phyloP scores from a whole-genome alignment of 1,140 invertebrate species.

The Rhysida immarginata region DNA sequence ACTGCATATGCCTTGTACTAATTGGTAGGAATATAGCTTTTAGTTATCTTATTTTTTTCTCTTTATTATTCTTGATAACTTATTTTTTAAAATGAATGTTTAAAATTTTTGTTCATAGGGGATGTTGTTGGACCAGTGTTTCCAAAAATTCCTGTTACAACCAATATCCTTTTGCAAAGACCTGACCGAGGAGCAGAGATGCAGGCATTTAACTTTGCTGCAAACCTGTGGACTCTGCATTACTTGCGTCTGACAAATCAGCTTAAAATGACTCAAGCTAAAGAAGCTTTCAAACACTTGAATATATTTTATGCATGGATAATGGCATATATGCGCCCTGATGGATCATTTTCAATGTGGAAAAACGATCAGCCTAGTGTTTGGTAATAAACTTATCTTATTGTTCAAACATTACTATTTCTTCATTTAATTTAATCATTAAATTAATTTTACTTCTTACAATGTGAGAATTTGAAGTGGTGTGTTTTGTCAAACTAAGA shows the following conservation, averaged over 20 bases:
- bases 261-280: constrained; percentile 25
- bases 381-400: constrained; percentile 24
- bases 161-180: constrained; percentile 20
- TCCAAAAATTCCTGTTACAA: constrained; percentile 20
- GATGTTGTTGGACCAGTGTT: constrained; percentile 40
- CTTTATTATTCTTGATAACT: no score
- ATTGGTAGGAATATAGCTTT: no score
- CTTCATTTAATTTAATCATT: no score
- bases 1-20: no score
- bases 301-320: constrained; percentile 72
- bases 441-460: no score
- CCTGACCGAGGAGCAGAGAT: constrained; percentile 33
- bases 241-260: constrained; percentile 44
- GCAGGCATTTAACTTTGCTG: constrained; percentile 42
- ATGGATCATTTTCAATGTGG: constrained; percentile 76
- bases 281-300: constrained; percentile 29
- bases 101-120: constrained; percentile 26
- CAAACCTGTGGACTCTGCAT: constrained; percentile 40
- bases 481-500: no score
- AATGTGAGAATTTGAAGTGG: no score
- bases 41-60: no score
- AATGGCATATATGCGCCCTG: constrained; percentile 72
- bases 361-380: constrained; percentile 3
- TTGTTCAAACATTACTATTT: background rate
- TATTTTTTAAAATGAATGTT: background rate